phyloP scores from a whole-genome alignment of 2,888 invertebrate species.

The Ethmia dodecea region DNA sequence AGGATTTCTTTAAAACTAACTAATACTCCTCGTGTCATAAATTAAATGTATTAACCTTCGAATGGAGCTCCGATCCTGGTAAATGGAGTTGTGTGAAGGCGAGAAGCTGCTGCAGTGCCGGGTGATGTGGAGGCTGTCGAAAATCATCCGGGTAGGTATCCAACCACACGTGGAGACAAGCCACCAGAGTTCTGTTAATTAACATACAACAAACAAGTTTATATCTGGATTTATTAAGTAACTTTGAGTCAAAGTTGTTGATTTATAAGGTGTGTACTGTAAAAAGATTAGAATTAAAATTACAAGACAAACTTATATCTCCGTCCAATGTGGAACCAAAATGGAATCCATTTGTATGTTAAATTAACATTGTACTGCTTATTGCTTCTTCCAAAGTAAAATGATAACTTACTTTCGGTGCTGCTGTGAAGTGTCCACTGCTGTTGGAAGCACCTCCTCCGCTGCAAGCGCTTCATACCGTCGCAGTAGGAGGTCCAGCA shows the following conservation, averaged over 20 bases:
- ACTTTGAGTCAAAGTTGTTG: too few species aligned
- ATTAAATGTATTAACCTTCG: slow-evolving; percentile 73
- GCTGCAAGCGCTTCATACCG: slow-evolving; percentile 85
- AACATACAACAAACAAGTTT: background rate
- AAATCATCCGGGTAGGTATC: slow-evolving; percentile 98
- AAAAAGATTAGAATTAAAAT: too few species aligned
- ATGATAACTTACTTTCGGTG: slow-evolving; percentile 79
- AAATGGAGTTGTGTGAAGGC: slow-evolving; percentile 90
- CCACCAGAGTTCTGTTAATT: slow-evolving; percentile 87
- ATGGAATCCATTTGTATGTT: too few species aligned
- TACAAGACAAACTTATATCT: too few species aligned
- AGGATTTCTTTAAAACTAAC: background rate
- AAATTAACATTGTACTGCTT: too few species aligned
- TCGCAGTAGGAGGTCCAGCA: slow-evolving; percentile 88
- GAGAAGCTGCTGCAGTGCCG: slow-evolving; percentile 88
- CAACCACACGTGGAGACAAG: slow-evolving; percentile 97
- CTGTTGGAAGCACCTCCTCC: slow-evolving; percentile 69
- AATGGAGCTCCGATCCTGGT: slow-evolving; percentile 90
- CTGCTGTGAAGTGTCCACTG: slow-evolving; percentile 79
- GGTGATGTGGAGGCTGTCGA: slow-evolving; percentile 87
- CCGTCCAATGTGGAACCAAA: too few species aligned
- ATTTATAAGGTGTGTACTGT: too few species aligned
- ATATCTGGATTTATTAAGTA: too few species aligned
- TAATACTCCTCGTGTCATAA: too few species aligned
- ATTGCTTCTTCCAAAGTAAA: too few species aligned